Evolutionary conservation across 23 tunicate genomes (phyloP), one percentile per base, ranked within the genome.

Genomic region (Diplosoma virens): DNA sequence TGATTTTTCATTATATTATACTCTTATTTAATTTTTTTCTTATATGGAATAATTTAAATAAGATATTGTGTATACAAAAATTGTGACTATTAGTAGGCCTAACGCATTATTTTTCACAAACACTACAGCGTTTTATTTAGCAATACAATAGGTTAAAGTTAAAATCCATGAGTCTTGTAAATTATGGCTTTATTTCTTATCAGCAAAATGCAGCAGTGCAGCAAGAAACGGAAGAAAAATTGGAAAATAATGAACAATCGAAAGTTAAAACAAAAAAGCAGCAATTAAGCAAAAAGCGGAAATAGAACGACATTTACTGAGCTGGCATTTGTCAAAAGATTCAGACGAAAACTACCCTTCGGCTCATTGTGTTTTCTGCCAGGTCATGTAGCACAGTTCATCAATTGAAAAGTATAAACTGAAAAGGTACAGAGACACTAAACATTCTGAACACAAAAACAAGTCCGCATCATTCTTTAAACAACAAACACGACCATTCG

Each of bases 311-410:
- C 77, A 21, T 81, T 69, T 68, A 65, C 67, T 54, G 77, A 69
- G 74, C 73, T 64, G 45, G 74, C 75, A 64, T 79, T 79, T 58
- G 37, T 79, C 60, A 34, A 29, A 64, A n/a, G 37, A 65, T 46
- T 53, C 67, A 35, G 77, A 70, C 31, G 69, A 81, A 47, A 65
- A 45, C 30, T 75, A 74, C 67, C 80, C 88, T 59, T 83, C 81
- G 32, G 88, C 81, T 61, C 75, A 65, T 64, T 83, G 81, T 74
- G 65, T 75, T 32, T 75, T 83, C 52, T 83, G 88, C 75, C 74
- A 60, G 29, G 81, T 61, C 74, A 83, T 65, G 47, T 75, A 83
- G 65, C 65, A 64, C 88, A 83, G 75, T 75, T 25, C 74, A 65
- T 83, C 67, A 32, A 61, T 74, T 75, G 75, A 46, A 64, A 61